These are phyloP conservation scores for Tethya wilhelma DNA, from an alignment of 37 sponge, comb jelly and placozoan genomes.

Conservation along the genomic window DNA sequence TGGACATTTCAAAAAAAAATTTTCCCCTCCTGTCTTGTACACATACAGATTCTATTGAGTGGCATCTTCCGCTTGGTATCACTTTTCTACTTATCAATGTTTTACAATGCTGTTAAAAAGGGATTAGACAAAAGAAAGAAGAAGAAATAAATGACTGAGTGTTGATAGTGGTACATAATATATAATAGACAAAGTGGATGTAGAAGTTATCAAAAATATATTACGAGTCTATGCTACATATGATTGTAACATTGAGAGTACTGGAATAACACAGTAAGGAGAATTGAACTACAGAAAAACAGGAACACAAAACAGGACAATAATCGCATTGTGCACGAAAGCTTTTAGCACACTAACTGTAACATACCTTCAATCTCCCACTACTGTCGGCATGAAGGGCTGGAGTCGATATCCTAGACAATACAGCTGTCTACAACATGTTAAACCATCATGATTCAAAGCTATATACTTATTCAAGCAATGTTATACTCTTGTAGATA, in stretches of 20 bases:
- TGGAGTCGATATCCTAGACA: conserved; percentile 13
- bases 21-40: neutral
- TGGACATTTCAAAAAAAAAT: neutral
- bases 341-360: neutral
- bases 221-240: no score
- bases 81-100: conserved; percentile 58
- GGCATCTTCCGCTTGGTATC: conserved; percentile 60
- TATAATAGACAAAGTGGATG: neutral
- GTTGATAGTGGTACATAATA: neutral
- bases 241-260: no score
- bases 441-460: neutral
- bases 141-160: neutral
- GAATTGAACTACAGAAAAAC: neutral
- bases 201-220: no score
- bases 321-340: neutral
- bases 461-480: neutral
- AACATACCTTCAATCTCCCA: no score
- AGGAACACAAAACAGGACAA: neutral
- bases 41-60: conserved; percentile 55
- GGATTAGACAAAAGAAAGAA: neutral
- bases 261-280: no score
- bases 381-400: conserved; percentile 11
- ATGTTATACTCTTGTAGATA: neutral
- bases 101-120: conserved; percentile 64
- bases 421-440: neutral